Base-by-base conservation (phyloP, 2,113 vertebrate genomes). In the Thomomys bottae region DNA sequence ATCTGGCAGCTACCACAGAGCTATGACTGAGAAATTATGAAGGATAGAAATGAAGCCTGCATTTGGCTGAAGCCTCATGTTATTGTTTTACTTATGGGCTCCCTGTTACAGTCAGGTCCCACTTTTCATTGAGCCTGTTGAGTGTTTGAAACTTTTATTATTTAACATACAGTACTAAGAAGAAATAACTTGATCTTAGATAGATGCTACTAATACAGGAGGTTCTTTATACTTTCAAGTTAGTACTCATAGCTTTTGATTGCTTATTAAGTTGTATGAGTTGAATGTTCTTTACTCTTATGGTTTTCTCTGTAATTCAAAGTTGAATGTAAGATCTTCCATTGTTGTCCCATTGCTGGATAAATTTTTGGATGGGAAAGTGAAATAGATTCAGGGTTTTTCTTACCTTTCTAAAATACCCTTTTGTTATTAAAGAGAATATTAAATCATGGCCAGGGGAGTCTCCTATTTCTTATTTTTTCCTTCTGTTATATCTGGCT, bases 341-440 rank as follows among this genome's bases (percentile, higher is more conserved):
- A 20, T 57, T 57, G 11, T 89, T 66, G 85, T 34, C 5, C 38
- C 24, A 49, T 17, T 34, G 40, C 18, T 49, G 20, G 17, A 80
- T 57, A 45, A 9, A 78, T 38, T 28, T 20, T n/a, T 70, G 57
- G 68, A 84, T 59, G 1, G 4, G 15, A 54, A 83, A 68, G 38
- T 42, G 23, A 90, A 87, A 91, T 30, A 9, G 4, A 68, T 5
- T 59, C 10, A 40, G 12, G 9, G 34, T 32, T 18, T 38, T 17
- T 8, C 36, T 93, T 67, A 80, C 24, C 5, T 78, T 88, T 80
- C 68, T 66, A 90, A 83, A 71, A 63, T 0, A 57, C 42, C 0
- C 4, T 59, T 88, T 84, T 83, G 34, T 72, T 87, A 61, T 73
- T 30, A 40, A 10, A 85, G 34, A 83, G n/a, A 95, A 63, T 45